These are phyloP conservation scores for Trisateles emortualis DNA, from an alignment of 2,888 invertebrate genomes.

Conservation along the genomic window DNA sequence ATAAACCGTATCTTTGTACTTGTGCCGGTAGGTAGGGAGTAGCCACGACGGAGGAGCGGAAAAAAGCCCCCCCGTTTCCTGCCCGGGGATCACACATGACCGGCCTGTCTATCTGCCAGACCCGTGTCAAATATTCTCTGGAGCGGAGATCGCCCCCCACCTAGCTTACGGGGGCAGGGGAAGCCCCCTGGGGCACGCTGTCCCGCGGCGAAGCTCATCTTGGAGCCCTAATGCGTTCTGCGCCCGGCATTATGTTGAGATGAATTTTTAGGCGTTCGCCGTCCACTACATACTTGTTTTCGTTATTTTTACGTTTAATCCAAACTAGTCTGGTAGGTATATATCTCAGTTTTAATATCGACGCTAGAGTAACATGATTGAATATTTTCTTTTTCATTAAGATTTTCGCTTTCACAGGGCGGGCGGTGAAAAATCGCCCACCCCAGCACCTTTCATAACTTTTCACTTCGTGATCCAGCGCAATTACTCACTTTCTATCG, in stretches of 20 bases:
- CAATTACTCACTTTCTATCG: slow-evolving; percentile 86
- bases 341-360: slow-evolving; percentile 48
- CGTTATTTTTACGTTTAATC: slow-evolving; percentile 35
- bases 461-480: slow-evolving; percentile 86
- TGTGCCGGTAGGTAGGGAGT: slow-evolving; percentile 70
- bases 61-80: slow-evolving; percentile 84
- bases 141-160: slow-evolving; percentile 83
- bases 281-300: slow-evolving; percentile 56
- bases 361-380: slow-evolving; percentile 61
- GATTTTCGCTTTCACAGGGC: slow-evolving; percentile 75
- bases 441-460: slow-evolving; percentile 85
- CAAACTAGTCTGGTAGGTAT: slow-evolving; percentile 1
- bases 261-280: slow-evolving; percentile 78
- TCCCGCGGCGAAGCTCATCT: slow-evolving; percentile 87
- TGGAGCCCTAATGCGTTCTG: slow-evolving; percentile 84
- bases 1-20: slow-evolving; percentile 80
- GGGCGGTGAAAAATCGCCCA: slow-evolving; percentile 80
- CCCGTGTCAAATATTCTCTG: slow-evolving; percentile 87
- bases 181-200: slow-evolving; percentile 82
- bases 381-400: slow-evolving; percentile 82
- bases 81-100: slow-evolving; percentile 86
- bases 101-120: slow-evolving; percentile 87
- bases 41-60: slow-evolving; percentile 80
- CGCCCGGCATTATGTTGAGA: slow-evolving; percentile 77
- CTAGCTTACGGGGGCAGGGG: slow-evolving; percentile 67